Conservation (phyloP, 2,113 vertebrate genomes). For the Tachuris rubrigastra region DNA sequence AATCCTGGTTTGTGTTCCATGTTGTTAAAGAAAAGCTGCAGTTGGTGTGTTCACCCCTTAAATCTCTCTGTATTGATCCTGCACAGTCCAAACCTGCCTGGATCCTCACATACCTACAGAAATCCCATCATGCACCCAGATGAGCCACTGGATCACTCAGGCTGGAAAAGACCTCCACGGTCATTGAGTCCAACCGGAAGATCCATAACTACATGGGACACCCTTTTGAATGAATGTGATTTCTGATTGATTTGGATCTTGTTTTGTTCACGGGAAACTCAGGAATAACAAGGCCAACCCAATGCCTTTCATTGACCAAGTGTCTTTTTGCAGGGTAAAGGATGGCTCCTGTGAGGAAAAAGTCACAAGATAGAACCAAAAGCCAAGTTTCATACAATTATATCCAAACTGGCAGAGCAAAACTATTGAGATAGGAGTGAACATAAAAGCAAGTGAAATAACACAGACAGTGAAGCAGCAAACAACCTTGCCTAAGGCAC, state of each 20-base stretch:
- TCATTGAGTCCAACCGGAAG: neutral
- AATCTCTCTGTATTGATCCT: neutral
- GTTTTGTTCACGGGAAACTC: neutral
- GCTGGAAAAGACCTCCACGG: neutral
- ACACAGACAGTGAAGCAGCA: neutral
- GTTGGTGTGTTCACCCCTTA: neutral
- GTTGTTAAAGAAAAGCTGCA: neutral
- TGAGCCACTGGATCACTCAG: neutral
- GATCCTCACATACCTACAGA: neutral
- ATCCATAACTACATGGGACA: neutral
- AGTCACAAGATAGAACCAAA: neutral
- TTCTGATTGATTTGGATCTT: neutral
- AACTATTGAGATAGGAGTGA: neutral
- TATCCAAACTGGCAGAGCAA: neutral
- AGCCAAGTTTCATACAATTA: neutral
- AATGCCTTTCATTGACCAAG: neutral
- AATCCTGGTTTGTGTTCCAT: neutral
- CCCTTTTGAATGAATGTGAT: accelerated
- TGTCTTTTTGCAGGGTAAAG: neutral
- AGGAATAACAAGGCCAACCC: neutral
- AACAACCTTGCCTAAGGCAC: constrained; percentile 34
- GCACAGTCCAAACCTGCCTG: neutral
- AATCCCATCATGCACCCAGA: accelerated
- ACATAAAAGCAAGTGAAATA: constrained; percentile 40
- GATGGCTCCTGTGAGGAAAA: neutral